Base-by-base conservation (phyloP, 30 jellyfish, hydroid and myxozoan genomes). In the Cassiopea andromeda region DNA sequence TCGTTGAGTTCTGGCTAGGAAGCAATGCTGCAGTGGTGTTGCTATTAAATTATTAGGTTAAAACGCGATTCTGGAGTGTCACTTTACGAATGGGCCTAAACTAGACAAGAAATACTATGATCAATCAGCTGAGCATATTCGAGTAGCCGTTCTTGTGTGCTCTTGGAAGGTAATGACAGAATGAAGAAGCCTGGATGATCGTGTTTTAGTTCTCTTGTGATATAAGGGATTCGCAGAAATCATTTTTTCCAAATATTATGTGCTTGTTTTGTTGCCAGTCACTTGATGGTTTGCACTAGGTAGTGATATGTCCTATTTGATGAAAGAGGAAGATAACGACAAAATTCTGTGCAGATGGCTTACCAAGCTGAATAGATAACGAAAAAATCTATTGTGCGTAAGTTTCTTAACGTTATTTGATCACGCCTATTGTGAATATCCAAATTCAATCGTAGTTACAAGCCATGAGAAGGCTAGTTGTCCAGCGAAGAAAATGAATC, bases 111-210 rank as follows among this genome's bases (percentile, higher is more conserved):
- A 64, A 5, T 17, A 64, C 43, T 14, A 9, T 17, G 73, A 17
- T 64, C 73, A 64, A 14, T 64, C 73, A 64, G 73, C 73, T 64
- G 73, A 64, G 68, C 68, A 58, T 58, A 14, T 14, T 58, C 68
- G 68, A 58, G 8, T 58, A 6, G 14, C 14, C 68, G 8, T 64
- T 64, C 73, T 64, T 16, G 73, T 14, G 15, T 64, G 43, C 6
- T 64, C 15, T 64, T 16, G 73, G 15, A 14, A 14, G 15, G 2
- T 13, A 14, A 64, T 5, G 15, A 13, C 27, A 5, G 15, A 5
- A 64, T 4, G 73, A 17, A 64, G 73, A 64, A 13, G 73, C 27
- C 73, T 2, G 27, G 27, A 14, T 58, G 68, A 58, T 6, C 38
- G 38, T 27, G 38, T 27, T 58, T 7, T 6, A 58, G 8, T 58